phyloP scores from a whole-genome alignment of 1,140 invertebrate genomes.

The Drosophila asahinai region DNA sequence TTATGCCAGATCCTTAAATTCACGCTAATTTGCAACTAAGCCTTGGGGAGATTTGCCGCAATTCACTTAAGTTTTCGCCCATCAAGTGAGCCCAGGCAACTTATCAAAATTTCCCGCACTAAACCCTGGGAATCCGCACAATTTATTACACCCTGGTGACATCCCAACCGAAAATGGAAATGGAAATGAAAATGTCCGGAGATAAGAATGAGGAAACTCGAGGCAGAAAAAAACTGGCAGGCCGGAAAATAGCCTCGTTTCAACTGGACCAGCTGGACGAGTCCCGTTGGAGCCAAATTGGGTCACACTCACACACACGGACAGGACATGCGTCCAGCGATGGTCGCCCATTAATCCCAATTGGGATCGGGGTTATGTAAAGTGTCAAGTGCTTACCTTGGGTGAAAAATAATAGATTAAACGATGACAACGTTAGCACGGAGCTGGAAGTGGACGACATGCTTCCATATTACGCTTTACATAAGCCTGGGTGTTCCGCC shows the following conservation, averaged over 20 bases:
- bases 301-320: constrained; percentile 11
- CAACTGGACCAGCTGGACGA: constrained; percentile 7
- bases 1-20: constrained; percentile 1
- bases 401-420: constrained; percentile 85
- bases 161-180: constrained; percentile 8
- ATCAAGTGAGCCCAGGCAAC: neutral
- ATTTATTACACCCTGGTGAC: constrained; percentile 20
- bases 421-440: constrained; percentile 84
- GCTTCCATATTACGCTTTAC: constrained; percentile 84
- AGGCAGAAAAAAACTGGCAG: constrained; percentile 1
- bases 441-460: constrained; percentile 84
- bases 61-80: constrained; percentile 12
- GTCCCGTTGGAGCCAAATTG: constrained; percentile 22
- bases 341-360: constrained; percentile 30
- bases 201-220: neutral
- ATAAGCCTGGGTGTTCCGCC: constrained; percentile 59
- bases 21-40: constrained; percentile 4
- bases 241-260: constrained; percentile 6
- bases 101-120: constrained; percentile 18
- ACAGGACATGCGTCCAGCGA: neutral
- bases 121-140: constrained; percentile 8
- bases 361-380: constrained; percentile 45
- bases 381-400: constrained; percentile 73
- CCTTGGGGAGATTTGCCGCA: constrained; percentile 7
- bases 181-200: constrained; percentile 1